Conservation (phyloP, 2,113 vertebrate species). For the Potamarius usumacintae region DNA sequence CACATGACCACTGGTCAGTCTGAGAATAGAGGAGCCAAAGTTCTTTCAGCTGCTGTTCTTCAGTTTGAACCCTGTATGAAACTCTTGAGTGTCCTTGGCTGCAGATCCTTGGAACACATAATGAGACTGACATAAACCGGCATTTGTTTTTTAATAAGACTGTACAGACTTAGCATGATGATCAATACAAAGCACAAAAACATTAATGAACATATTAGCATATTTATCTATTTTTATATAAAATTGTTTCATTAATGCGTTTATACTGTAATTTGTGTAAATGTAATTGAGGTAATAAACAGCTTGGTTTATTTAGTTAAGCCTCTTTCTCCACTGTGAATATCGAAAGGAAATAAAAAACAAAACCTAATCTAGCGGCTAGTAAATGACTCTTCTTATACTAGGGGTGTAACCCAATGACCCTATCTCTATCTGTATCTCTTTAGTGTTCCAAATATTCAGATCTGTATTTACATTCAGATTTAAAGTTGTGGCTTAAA, state of each 20-base stretch:
- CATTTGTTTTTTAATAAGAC: background rate
- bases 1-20: background rate
- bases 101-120: conserved; percentile 1
- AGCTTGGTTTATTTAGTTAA: background rate
- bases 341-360: background rate
- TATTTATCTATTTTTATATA: background rate
- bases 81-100: background rate
- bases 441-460: background rate
- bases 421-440: background rate
- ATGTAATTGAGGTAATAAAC: background rate
- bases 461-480: background rate
- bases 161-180: background rate
- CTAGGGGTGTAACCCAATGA: background rate
- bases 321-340: background rate
- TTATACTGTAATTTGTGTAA: background rate
- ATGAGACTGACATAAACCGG: background rate
- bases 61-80: background rate
- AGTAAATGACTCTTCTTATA: background rate
- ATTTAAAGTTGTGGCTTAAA: background rate
- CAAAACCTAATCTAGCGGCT: background rate
- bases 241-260: background rate
- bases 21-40: background rate
- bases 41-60: background rate
- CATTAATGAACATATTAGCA: background rate
- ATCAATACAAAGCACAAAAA: background rate